Base-by-base conservation (phyloP, 2,888 invertebrate genomes). In the Chromoteleia sp. region DNA sequence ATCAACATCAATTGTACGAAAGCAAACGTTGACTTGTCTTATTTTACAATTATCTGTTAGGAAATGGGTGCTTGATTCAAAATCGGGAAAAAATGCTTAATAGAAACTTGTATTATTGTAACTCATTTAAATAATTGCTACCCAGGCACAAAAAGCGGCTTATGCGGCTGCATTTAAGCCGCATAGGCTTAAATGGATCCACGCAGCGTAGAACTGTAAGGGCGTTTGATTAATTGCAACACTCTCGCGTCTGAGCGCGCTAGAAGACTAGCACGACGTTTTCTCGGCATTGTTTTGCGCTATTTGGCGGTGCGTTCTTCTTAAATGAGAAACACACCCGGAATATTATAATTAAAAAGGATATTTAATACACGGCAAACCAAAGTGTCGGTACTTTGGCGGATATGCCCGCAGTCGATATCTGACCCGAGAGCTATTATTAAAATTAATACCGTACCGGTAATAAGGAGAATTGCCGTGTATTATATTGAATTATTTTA, bases 401-500 rank as follows among this genome's bases (percentile, higher is more conserved):
- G 81, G 63, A 77, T 70, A 39, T 70, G 74, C 67, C 74, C 48
- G 74, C 61, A 73, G 73, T 73, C 84, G 81, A 80, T 84, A 83
- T 86, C 84, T 58, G 81, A 67, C 83, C 79, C 33, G 76, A 85
- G 82, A 85, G 81, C 85, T 87, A 86, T 88, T 87, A 88, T 89
- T 88, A 88, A 87, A 87, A 87, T 89, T 87, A 86, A 88, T 87
- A 86, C 85, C 86, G 84, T 86, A 87, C 87, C 86, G 85, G 86
- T 86, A 85, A 87, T 86, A 85, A 87, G 87, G 84, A 82, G 85
- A 87, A 88, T 88, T 86, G 86, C 85, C 83, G 86, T 86, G 86
- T 87, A 89, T 89, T 88, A 88, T 88, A 88, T 89, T 88, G 86
- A 88, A 89, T 88, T 86, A 88, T 88, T 88, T 87, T 88, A 87